phyloP scores from a whole-genome alignment of 2,888 invertebrate species.

The Junonia oenone region DNA sequence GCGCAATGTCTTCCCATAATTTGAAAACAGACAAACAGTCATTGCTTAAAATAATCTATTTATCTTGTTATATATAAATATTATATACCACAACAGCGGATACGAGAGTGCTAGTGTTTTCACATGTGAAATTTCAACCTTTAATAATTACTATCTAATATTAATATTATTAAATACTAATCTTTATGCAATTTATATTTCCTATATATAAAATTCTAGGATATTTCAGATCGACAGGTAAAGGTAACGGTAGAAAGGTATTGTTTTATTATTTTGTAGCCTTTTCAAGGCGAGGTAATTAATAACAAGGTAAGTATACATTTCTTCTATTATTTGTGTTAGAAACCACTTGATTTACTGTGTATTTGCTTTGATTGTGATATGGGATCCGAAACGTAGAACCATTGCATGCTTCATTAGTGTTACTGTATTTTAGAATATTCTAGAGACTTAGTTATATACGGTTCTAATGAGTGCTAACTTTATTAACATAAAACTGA shows the following conservation, averaged over 20 bases:
- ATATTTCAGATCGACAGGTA: constrained; percentile 71
- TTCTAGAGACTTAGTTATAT: background rate
- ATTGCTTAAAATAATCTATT: constrained; percentile 75
- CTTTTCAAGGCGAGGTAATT: constrained; percentile 66
- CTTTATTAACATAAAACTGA: constrained; percentile 34
- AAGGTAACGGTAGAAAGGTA: constrained; percentile 64
- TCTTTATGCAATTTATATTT: constrained; percentile 61
- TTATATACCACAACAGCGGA: constrained; percentile 70
- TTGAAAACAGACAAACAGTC: constrained; percentile 68
- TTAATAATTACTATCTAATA: constrained; percentile 63
- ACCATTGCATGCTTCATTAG: constrained; percentile 51
- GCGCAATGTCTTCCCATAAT: constrained; percentile 81
- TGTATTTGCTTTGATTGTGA: constrained; percentile 57
- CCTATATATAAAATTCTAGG: constrained; percentile 54
- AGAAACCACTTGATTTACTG: constrained; percentile 22
- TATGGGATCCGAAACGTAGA: constrained; percentile 50
- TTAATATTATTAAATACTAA: constrained; percentile 76
- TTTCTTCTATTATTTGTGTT: constrained; percentile 25
- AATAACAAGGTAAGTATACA: constrained; percentile 57
- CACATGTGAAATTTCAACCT: constrained; percentile 77
- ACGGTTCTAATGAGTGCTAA: constrained; percentile 44
- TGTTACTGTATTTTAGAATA: constrained; percentile 27
- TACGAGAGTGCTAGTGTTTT: constrained; percentile 79
- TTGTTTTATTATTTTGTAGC: constrained; percentile 54
- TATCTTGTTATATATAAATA: constrained; percentile 67